Evolutionary conservation across 2,797 vertebrate genomes (phyloP).

Genomic region (Erpetoichthys calabaricus): DNA sequence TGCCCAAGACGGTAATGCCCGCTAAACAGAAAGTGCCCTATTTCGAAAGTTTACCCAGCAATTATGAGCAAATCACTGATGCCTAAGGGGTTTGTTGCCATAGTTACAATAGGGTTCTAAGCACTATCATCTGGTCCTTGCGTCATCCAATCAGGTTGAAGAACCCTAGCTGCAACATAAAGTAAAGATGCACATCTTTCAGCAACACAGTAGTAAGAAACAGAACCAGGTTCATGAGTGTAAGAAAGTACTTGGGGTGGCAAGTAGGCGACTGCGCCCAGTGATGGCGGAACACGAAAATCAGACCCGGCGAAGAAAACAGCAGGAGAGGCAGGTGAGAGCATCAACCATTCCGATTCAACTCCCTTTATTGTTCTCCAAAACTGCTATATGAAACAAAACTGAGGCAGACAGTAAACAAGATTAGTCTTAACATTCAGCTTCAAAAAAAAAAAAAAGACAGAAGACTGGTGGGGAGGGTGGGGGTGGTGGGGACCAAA

Average conservation of each 20-base stretch:
- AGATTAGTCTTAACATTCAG: constrained; percentile 31
- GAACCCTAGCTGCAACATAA: constrained; percentile 76
- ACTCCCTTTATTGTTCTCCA: constrained; percentile 44
- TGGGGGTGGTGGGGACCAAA: constrained; percentile 21
- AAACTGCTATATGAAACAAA: constrained; percentile 38
- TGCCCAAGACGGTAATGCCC: constrained; percentile 20
- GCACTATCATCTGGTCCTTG: constrained; percentile 84
- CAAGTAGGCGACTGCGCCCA: constrained; percentile 56
- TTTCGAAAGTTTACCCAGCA: constrained; percentile 48
- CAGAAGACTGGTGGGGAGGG: constrained; percentile 25
- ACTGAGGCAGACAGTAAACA: constrained; percentile 36
- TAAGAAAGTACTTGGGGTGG: constrained; percentile 57
- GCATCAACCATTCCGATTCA: constrained; percentile 58
- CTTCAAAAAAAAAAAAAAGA: constrained; percentile 23
- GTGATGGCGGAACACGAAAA: constrained; percentile 71
- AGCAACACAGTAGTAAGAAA: constrained; percentile 71
- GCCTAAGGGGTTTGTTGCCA: constrained; percentile 87
- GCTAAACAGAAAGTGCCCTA: constrained; percentile 12
- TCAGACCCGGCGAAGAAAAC: constrained; percentile 42
- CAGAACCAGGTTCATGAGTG: constrained; percentile 64
- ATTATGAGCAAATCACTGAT: constrained; percentile 69
- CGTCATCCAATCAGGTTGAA: constrained; percentile 80
- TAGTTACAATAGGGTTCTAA: constrained; percentile 82
- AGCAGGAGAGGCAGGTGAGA: constrained; percentile 79
- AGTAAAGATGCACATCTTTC: constrained; percentile 87